phyloP scores from a whole-genome alignment of 1,140 invertebrate genomes.

The Rhyacophila brunnea region DNA sequence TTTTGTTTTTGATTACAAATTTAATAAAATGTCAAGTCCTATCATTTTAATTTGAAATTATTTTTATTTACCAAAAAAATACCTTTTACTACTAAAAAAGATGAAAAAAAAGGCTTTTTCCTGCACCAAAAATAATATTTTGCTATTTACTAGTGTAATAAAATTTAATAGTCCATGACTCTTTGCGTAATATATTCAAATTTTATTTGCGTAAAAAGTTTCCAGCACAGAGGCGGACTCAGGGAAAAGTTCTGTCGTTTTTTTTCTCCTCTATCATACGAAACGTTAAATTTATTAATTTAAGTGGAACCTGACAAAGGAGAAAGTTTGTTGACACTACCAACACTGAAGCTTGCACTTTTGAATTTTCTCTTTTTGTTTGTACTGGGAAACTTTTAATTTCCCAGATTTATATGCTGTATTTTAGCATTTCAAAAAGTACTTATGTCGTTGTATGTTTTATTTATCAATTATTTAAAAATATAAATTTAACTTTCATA shows the following conservation, averaged over 20 bases:
- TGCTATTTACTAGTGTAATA: not conserved
- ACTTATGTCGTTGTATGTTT: too few species aligned
- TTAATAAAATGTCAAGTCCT: too few species aligned
- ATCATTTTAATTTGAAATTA: too few species aligned
- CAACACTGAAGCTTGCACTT: not conserved
- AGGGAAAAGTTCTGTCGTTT: not conserved
- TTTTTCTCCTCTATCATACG: not conserved
- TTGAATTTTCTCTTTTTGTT: too few species aligned
- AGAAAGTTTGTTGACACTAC: not conserved
- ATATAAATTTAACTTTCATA: too few species aligned
- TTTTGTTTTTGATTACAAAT: too few species aligned
- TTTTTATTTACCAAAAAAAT: too few species aligned
- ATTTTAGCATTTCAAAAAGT: too few species aligned
- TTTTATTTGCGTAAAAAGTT: not conserved
- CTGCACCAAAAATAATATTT: not conserved
- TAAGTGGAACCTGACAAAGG: not conserved
- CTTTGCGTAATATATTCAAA: not conserved
- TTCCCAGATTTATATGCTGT: too few species aligned
- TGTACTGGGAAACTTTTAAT: too few species aligned
- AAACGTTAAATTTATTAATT: conserved; percentile 1
- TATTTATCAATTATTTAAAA: too few species aligned
- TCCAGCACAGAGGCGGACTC: not conserved
- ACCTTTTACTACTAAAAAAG: too few species aligned
- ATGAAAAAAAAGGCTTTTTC: not conserved
- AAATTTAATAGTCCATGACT: not conserved